These are phyloP conservation scores for Pycnonotus jocosus DNA, from an alignment of 2,113 vertebrate genomes.

Conservation along the genomic window DNA sequence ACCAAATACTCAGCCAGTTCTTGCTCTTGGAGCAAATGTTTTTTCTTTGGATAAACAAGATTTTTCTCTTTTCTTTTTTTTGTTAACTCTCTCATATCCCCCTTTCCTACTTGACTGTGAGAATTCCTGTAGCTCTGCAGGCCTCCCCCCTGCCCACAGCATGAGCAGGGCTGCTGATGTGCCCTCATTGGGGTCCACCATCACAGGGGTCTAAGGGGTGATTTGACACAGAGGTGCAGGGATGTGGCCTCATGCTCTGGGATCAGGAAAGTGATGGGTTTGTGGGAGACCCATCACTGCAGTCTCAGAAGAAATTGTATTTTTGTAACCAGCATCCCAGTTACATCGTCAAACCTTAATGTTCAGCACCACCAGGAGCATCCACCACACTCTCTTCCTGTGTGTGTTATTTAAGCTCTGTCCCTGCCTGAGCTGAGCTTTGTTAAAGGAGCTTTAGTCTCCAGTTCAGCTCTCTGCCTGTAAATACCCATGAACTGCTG, in stretches of 20 bases:
- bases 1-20: not conserved
- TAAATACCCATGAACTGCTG: not conserved
- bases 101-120: not conserved
- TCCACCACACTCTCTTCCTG: accelerated
- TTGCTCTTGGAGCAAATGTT: slow-evolving; percentile 9
- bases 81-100: not conserved
- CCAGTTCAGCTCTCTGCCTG: not conserved
- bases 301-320: not conserved
- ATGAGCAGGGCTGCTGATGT: not conserved
- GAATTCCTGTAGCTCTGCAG: not conserved
- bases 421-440: not conserved
- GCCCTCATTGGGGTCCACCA: accelerated
- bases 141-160: not conserved
- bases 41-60: not conserved
- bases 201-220: not conserved
- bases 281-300: accelerated
- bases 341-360: not conserved
- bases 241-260: not conserved
- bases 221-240: not conserved
- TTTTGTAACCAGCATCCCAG: not conserved
- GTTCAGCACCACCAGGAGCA: not conserved
- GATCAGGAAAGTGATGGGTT: not conserved
- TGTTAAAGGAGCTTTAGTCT: not conserved
- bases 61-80: not conserved
- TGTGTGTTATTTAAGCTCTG: not conserved